A percentile compares a stretch with the other conserved stretches of the same genome.
phyloP scores from a whole-genome alignment of 30 jellyfish, hydroid and myxozoan species.

The Catostylus mosaicus region DNA sequence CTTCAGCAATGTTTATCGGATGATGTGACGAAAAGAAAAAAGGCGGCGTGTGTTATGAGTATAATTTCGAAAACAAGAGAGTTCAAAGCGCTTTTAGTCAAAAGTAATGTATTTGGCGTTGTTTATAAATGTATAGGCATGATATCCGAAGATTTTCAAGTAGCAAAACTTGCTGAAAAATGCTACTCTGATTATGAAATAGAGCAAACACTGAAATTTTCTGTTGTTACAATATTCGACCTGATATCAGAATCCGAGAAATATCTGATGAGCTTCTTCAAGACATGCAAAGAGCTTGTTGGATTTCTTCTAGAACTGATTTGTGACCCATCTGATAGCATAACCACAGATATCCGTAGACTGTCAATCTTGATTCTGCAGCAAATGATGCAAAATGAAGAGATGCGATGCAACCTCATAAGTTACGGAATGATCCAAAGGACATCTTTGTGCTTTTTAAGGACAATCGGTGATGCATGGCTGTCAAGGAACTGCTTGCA shows the following conservation, averaged over 20 bases:
- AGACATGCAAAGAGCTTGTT: conserved; percentile 37
- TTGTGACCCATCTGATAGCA: conserved; percentile 64
- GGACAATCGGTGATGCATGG: conserved; percentile 78
- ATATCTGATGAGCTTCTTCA: conserved; percentile 32
- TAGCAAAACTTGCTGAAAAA: conserved; percentile 46
- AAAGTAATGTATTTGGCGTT: conserved; percentile 19
- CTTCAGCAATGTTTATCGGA: conserved; percentile 37
- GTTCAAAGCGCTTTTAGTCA: conserved; percentile 30
- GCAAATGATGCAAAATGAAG: conserved; percentile 73
- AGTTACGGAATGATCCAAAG: conserved; percentile 75
- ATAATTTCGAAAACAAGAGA: conserved; percentile 55
- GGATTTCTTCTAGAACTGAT: conserved; percentile 69
- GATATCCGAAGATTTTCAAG: conserved; percentile 64
- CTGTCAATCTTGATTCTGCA: conserved; percentile 64
- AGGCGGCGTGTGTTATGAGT: conserved; percentile 70
- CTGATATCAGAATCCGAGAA: conserved; percentile 50
- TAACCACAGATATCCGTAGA: conserved; percentile 60
- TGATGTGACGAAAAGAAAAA: conserved; percentile 34
- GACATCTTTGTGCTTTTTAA: conserved; percentile 62
- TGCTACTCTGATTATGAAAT: conserved; percentile 45
- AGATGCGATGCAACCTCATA: conserved; percentile 62
- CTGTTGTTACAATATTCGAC: conserved; percentile 69
- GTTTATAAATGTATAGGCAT: conserved; percentile 40
- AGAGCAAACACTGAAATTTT: conserved; percentile 55
- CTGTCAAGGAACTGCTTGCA: conserved; percentile 81